phyloP scores from a whole-genome alignment of 2,113 vertebrate genomes.

The Crypturellus undulatus region DNA sequence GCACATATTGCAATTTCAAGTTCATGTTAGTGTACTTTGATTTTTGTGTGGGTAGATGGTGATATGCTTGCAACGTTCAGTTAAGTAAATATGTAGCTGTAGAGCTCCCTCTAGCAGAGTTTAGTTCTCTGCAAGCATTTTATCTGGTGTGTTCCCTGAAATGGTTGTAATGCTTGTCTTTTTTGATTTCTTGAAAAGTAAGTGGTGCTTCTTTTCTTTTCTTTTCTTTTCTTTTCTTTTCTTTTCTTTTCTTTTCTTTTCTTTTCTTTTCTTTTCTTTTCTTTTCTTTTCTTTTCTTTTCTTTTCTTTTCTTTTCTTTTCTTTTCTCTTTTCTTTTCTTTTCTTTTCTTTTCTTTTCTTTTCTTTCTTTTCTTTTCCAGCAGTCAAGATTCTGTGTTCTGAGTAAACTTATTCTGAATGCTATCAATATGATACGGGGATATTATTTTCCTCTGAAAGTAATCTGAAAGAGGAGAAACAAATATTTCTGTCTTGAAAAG shows the following conservation, averaged over 20 bases:
- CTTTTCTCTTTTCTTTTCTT: too few relatives aligned
- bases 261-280: too few relatives aligned
- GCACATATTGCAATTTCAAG: not conserved
- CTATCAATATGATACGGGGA: not conserved
- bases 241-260: too few relatives aligned
- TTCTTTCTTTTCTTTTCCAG: not conserved
- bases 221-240: too few relatives aligned
- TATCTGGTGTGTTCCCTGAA: not conserved
- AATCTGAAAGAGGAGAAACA: not conserved
- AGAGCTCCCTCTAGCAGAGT: constrained; percentile 70
- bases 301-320: too few relatives aligned
- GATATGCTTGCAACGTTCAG: not conserved
- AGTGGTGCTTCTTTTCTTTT: not conserved
- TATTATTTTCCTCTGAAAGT: not conserved
- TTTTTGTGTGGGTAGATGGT: not conserved
- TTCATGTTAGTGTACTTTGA: not conserved
- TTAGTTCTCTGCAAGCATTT: not conserved
- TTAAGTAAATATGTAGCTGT: constrained; percentile 25
- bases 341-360: too few relatives aligned
- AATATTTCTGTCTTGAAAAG: not conserved
- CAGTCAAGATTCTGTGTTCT: not conserved
- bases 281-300: too few relatives aligned
- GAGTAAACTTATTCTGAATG: not conserved
- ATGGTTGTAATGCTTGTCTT: not conserved
- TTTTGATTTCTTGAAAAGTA: not conserved